Evolutionary conservation across 2,888 invertebrate genomes (phyloP), one percentile per base, ranked within the genome.

Genomic region (Hemithea aestivaria): DNA sequence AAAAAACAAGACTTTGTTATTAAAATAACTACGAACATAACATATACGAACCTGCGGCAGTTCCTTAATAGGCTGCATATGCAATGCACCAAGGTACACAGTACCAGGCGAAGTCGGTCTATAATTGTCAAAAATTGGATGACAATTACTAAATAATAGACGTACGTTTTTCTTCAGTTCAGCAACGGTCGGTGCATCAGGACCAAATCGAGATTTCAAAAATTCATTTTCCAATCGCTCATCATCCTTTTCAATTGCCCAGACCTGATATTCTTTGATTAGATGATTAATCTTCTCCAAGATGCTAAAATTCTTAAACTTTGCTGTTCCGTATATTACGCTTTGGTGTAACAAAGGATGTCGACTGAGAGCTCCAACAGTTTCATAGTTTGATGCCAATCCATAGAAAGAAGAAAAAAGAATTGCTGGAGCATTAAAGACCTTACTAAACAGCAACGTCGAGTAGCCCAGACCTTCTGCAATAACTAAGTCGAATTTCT

Each of bases 1-100:
- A n/a, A n/a, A n/a, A n/a, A n/a, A n/a, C n/a, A n/a, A n/a, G n/a
- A n/a, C n/a, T n/a, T n/a, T n/a, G n/a, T n/a, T n/a, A n/a, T n/a
- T n/a, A n/a, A n/a, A n/a, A n/a, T n/a, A n/a, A n/a, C n/a, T n/a
- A n/a, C n/a, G n/a, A n/a, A n/a, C n/a, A n/a, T n/a, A n/a, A n/a
- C n/a, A n/a, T n/a, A n/a, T n/a, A n/a, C n/a, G n/a, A n/a, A 67
- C 67, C 62, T 54, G 7, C 5, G 67, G 60, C 5, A 69, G 30
- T n/a, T 53, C 40, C 33, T 64, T 56, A 0, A 27, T 30, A 0
- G 62, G 60, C 10, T 61, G 42, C 34, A 60, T 33, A 48, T 67
- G 64, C 0, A 63, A 23, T 11, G 52, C 62, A 11, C 66, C 66
- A 6, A 67, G 44, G 41, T 54, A 53, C 1, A 64, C 31, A 0